phyloP scores from a whole-genome alignment of 2,888 invertebrate genomes.

The Lasius fuliginosus region DNA sequence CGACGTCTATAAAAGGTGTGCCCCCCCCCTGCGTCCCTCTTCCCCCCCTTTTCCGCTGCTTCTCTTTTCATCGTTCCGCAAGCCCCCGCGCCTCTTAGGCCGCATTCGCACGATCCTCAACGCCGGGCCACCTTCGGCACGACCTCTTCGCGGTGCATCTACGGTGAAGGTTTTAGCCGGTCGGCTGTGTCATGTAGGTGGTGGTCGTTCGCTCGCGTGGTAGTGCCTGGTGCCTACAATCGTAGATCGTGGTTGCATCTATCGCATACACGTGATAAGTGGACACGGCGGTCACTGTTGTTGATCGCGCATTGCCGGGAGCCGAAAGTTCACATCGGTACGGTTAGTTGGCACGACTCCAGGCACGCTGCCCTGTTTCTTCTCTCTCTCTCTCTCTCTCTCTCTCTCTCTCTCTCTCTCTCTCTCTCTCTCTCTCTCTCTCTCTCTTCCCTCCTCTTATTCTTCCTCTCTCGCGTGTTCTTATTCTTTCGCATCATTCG shows the following conservation, averaged over 20 bases:
- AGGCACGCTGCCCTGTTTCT: conserved; percentile 59
- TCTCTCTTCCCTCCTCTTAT: background rate
- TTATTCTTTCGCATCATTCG: conserved; percentile 25
- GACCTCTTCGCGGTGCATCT: conserved; percentile 81
- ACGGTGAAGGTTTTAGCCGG: conserved; percentile 72
- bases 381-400: background rate
- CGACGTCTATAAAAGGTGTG: conserved; percentile 74
- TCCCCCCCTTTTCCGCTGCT: conserved; percentile 21
- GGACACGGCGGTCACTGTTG: conserved; percentile 83
- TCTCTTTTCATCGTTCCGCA: conserved; percentile 69
- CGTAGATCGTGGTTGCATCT: conserved; percentile 41
- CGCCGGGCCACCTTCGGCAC: conserved; percentile 84
- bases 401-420: background rate
- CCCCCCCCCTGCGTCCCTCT: conserved; percentile 42
- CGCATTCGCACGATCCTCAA: conserved; percentile 84
- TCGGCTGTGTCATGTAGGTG: conserved; percentile 67
- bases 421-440: background rate
- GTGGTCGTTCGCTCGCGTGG: conserved; percentile 65
- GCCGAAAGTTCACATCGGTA: conserved; percentile 82
- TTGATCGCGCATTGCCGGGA: conserved; percentile 80
- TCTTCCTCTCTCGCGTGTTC: background rate
- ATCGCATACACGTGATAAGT: conserved; percentile 71
- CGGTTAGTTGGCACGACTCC: conserved; percentile 79
- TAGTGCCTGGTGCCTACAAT: conserved; percentile 44
- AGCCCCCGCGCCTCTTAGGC: conserved; percentile 70